Percentiles rank a stretch among this genome's conserved stretches.
These are phyloP conservation scores for Leptodactylus fallax DNA, from an alignment of 2,797 vertebrate genomes.

Conservation along the genomic window DNA sequence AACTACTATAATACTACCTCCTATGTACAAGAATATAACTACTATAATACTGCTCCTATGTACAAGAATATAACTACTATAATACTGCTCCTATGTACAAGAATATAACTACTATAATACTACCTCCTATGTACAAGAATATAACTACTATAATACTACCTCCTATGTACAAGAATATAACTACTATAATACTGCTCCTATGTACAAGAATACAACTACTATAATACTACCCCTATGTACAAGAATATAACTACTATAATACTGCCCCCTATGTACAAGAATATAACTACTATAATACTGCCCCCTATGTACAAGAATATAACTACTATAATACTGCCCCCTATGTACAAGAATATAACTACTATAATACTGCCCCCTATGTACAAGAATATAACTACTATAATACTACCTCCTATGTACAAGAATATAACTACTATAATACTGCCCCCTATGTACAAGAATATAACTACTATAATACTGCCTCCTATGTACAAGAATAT, in stretches of 20 bases:
- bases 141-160: not conserved
- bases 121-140: not conserved
- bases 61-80: slow-evolving; percentile 8
- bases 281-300: too few species aligned
- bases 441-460: not conserved
- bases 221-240: not conserved
- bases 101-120: slow-evolving; percentile 1
- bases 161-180: too few species aligned
- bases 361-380: not conserved
- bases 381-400: slow-evolving; percentile 5
- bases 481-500: too few species aligned
- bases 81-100: slow-evolving; percentile 3
- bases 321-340: too few species aligned
- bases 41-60: not conserved
- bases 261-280: too few species aligned
- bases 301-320: too few species aligned
- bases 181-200: not conserved
- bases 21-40: slow-evolving; percentile 1
- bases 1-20: slow-evolving; percentile 11
- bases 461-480: too few species aligned
- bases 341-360: too few species aligned
- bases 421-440: slow-evolving; percentile 9
- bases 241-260: too few species aligned
- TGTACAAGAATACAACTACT: not conserved
- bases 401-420: not conserved